A percentile compares a stretch with the other conserved stretches of the same genome.
Conservation (phyloP, 1,140 invertebrate genomes). For the Ooceraea biroi region DNA sequence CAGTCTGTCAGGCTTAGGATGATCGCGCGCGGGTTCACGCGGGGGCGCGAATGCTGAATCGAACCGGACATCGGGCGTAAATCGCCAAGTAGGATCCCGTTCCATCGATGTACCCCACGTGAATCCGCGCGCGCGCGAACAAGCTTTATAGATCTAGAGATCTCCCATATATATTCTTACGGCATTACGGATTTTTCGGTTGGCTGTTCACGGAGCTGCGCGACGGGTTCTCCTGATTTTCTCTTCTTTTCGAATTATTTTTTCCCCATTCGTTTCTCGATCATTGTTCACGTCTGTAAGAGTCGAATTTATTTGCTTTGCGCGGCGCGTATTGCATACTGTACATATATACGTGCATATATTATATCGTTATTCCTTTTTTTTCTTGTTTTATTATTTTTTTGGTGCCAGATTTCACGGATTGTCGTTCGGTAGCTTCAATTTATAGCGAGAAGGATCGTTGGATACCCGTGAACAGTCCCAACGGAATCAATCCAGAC, state of each 20-base stretch:
- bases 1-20: slow-evolving; percentile 16
- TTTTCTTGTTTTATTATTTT: slow-evolving; percentile 18
- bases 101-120: neutral
- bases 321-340: neutral
- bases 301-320: neutral
- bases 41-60: neutral
- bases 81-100: neutral
- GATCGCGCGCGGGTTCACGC: neutral
- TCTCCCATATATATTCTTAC: slow-evolving; percentile 6
- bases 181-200: slow-evolving; percentile 27
- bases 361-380: neutral
- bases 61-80: slow-evolving; percentile 4
- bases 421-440: neutral
- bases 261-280: neutral
- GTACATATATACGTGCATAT: neutral
- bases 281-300: slow-evolving; percentile 3
- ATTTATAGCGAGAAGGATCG: neutral
- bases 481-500: neutral
- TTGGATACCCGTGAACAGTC: slow-evolving; percentile 41
- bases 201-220: slow-evolving; percentile 23
- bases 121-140: neutral
- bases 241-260: neutral
- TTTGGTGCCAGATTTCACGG: neutral
- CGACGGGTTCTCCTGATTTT: slow-evolving; percentile 2
- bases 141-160: slow-evolving; percentile 22